phyloP scores from a whole-genome alignment of 2,888 invertebrate species.

The Halocaridina rubra region DNA sequence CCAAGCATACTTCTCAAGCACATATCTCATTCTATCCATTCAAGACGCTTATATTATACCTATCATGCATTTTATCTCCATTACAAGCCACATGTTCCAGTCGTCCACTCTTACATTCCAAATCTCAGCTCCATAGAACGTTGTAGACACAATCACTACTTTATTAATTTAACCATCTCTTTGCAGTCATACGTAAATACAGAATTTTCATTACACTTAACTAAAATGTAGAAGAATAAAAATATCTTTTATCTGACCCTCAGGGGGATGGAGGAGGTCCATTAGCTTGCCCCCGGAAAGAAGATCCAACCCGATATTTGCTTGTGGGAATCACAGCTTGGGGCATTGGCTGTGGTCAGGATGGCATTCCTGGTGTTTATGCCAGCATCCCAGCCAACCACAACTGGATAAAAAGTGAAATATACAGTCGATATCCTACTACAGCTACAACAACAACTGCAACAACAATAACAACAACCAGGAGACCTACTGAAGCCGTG shows the following conservation, averaged over 20 bases:
- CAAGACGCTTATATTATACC: too few species aligned
- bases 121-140: too few species aligned
- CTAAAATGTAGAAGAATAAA: too few species aligned
- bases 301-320: conserved; percentile 26
- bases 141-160: too few species aligned
- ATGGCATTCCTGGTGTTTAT: conserved; percentile 62
- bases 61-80: too few species aligned
- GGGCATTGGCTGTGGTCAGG: conserved; percentile 62
- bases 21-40: too few species aligned
- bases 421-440: not conserved
- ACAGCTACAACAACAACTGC: conserved; percentile 17
- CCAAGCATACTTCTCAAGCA: too few species aligned
- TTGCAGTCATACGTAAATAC: too few species aligned
- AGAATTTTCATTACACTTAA: too few species aligned
- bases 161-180: too few species aligned
- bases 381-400: conserved; percentile 34
- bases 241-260: not conserved
- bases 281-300: conserved; percentile 45
- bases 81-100: too few species aligned
- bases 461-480: not conserved
- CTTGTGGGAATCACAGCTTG: conserved; percentile 62
- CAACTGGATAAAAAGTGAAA: conserved; percentile 10
- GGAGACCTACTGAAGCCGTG: not conserved
- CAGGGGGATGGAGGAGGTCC: conserved; percentile 63
- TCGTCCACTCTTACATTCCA: too few species aligned